Evolutionary conservation across 2,888 invertebrate genomes (phyloP).

Genomic region (Cryptocephalus primarius): DNA sequence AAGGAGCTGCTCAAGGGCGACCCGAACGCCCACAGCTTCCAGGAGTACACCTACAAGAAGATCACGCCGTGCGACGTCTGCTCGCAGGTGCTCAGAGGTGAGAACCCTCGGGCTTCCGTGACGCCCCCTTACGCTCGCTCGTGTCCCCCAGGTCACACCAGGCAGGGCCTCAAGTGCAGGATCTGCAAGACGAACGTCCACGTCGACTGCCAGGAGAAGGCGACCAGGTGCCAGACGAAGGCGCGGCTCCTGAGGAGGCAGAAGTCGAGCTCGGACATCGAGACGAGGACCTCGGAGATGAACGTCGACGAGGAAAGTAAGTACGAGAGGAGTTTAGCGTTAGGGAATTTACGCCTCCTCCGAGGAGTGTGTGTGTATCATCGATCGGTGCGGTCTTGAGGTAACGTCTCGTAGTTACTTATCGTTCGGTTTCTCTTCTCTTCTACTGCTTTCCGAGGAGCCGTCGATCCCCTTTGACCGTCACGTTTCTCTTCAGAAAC

Average conservation of each 20-base stretch:
- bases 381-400: too few species aligned
- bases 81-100: constrained; percentile 84
- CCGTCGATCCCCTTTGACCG: too few species aligned
- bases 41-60: constrained; percentile 92
- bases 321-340: too few species aligned
- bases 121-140: too few species aligned
- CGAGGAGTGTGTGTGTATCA: too few species aligned
- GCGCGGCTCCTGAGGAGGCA: constrained; percentile 74
- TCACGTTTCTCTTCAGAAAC: too few species aligned
- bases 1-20: constrained; percentile 49
- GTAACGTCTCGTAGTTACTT: too few species aligned
- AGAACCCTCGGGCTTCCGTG: too few species aligned
- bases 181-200: constrained; percentile 88
- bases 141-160: constrained; percentile 85
- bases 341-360: too few species aligned
- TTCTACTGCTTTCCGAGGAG: too few species aligned
- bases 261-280: constrained; percentile 79
- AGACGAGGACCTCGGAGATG: constrained; percentile 55
- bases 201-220: constrained; percentile 76
- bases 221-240: constrained; percentile 76
- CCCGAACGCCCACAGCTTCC: constrained; percentile 72
- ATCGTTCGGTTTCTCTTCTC: too few species aligned
- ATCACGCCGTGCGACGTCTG: constrained; percentile 92
- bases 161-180: constrained; percentile 82
- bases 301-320: constrained; percentile 72